Percentiles rank a stretch among this genome's conserved stretches.
These are phyloP conservation scores for Platerodrilus igneus DNA, from an alignment of 2,888 invertebrate genomes.

Conservation along the genomic window DNA sequence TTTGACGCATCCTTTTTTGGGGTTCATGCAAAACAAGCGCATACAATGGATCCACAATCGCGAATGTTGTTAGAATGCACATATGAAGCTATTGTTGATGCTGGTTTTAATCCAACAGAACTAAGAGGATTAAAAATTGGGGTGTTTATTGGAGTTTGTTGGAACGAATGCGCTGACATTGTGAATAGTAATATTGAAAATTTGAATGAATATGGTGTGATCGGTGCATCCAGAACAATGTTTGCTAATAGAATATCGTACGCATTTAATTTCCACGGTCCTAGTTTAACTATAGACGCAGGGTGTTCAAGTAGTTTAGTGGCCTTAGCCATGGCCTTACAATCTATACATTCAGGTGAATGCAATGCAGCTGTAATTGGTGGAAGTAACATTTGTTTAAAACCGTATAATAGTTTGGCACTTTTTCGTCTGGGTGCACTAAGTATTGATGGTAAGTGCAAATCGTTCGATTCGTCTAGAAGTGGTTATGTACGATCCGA, in stretches of 20 bases:
- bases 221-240: slow-evolving; percentile 76
- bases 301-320: slow-evolving; percentile 91
- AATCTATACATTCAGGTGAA: slow-evolving; percentile 68
- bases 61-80: slow-evolving; percentile 56
- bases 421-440: slow-evolving; percentile 62
- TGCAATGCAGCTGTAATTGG: slow-evolving; percentile 88
- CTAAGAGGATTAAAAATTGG: slow-evolving; percentile 71
- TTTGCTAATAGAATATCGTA: slow-evolving; percentile 87
- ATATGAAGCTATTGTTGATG: slow-evolving; percentile 57
- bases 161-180: too few relatives aligned
- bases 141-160: slow-evolving; percentile 74
- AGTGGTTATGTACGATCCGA: slow-evolving; percentile 83
- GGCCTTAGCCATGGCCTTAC: slow-evolving; percentile 78
- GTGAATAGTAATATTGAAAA: slow-evolving; percentile 44
- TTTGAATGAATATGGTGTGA: slow-evolving; percentile 47
- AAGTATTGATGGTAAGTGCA: slow-evolving; percentile 80
- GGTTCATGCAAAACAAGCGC: slow-evolving; percentile 65
- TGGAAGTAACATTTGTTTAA: slow-evolving; percentile 80
- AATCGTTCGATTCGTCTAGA: slow-evolving; percentile 81
- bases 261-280: slow-evolving; percentile 81
- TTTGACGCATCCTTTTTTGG: slow-evolving; percentile 54
- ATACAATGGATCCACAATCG: slow-evolving; percentile 54
- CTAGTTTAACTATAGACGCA: slow-evolving; percentile 83
- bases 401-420: slow-evolving; percentile 64
- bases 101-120: slow-evolving; percentile 61